Percentiles rank a stretch among this genome's conserved stretches.
Conservation (phyloP, 2,888 invertebrate species). For the Drosophila kanekoi region DNA sequence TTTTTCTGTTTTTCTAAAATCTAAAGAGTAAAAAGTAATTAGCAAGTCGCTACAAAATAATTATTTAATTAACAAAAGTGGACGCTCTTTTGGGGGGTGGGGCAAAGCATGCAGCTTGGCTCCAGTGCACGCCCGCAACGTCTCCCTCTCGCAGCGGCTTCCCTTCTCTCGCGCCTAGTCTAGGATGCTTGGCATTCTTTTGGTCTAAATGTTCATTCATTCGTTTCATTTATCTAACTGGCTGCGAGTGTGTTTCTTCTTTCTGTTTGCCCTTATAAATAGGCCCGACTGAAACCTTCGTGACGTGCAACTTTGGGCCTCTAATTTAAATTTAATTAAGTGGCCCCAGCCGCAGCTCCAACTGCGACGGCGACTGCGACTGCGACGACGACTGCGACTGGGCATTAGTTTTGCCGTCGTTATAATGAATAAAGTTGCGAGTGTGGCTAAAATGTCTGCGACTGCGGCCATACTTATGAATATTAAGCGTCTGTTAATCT, state of each 20-base stretch:
- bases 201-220: conserved; percentile 71
- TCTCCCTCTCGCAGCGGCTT: not conserved
- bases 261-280: conserved; percentile 51
- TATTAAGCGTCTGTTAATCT: conserved; percentile 77
- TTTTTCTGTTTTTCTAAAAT: conserved; percentile 16
- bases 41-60: conserved; percentile 78
- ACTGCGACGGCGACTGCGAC: too few relatives aligned
- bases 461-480: conserved; percentile 60
- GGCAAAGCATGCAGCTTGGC: conserved; percentile 15
- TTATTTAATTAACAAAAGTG: conserved; percentile 81
- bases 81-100: conserved; percentile 38
- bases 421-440: conserved; percentile 75
- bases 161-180: not conserved
- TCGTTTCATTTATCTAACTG: conserved; percentile 70
- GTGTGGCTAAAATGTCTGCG: conserved; percentile 37
- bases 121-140: not conserved
- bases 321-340: conserved; percentile 81
- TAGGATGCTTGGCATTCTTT: conserved; percentile 40
- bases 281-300: conserved; percentile 52
- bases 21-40: conserved; percentile 69
- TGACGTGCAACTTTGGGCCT: conserved; percentile 75
- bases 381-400: conserved; percentile 9
- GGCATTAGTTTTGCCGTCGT: conserved; percentile 63
- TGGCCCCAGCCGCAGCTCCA: conserved; percentile 51
- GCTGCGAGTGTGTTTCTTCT: conserved; percentile 32